Evolutionary conservation across 1,140 invertebrate species (phyloP).

Genomic region (Rhopalosiphum padi): DNA sequence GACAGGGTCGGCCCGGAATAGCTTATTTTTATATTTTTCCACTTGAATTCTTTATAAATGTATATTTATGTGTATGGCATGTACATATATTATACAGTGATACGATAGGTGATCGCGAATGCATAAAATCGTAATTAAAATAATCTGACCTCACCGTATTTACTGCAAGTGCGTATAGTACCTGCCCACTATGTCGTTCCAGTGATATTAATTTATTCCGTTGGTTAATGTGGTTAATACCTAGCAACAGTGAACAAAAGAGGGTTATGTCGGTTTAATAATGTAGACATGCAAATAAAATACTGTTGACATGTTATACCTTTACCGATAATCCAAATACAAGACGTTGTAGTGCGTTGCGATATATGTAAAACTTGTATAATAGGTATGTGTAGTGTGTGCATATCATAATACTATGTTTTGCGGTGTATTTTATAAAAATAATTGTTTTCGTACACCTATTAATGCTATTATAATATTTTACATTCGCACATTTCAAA

Average conservation of each 20-base stretch:
- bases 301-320: background rate
- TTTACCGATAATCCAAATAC: background rate
- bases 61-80: background rate
- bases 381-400: background rate
- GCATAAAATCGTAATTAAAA: slow-evolving; percentile 31
- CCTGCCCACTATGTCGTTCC: background rate
- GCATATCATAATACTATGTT: background rate
- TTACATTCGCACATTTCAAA: background rate
- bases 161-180: background rate
- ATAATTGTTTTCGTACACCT: background rate
- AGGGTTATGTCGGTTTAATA: background rate
- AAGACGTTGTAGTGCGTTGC: background rate
- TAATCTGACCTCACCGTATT: slow-evolving; percentile 2
- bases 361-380: background rate
- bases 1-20: background rate
- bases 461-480: background rate
- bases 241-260: background rate
- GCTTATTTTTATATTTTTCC: no score
- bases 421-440: background rate
- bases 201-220: slow-evolving; percentile 19
- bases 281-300: background rate
- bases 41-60: background rate
- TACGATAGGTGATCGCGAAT: background rate
- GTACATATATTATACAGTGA: background rate
- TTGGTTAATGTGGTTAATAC: background rate